Evolutionary conservation across 2,113 vertebrate genomes (phyloP).

Genomic region (Paramormyrops kingsleyae): DNA sequence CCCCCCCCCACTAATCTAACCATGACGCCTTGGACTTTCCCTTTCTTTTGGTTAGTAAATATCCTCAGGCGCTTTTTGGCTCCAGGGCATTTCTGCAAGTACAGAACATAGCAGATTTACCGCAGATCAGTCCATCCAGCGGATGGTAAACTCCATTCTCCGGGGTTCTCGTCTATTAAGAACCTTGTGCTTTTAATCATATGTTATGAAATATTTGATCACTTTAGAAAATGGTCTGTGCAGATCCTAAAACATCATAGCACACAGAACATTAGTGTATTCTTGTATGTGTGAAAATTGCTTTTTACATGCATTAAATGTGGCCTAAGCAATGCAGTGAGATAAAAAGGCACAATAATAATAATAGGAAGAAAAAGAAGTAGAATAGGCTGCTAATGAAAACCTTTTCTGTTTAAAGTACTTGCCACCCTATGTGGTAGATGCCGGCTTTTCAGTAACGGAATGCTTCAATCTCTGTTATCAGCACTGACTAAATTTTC

Average conservation of each 20-base stretch:
- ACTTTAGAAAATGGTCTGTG: background rate
- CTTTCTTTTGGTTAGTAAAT: slow-evolving; percentile 8
- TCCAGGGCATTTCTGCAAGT: background rate
- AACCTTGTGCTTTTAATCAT: background rate
- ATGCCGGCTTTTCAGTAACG: background rate
- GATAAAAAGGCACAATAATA: background rate
- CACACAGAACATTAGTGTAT: background rate
- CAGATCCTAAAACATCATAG: background rate
- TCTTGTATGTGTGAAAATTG: background rate
- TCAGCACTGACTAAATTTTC: background rate
- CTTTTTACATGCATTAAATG: background rate
- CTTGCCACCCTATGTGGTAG: background rate
- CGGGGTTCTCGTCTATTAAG: background rate
- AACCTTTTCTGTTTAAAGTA: background rate
- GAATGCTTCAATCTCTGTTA: background rate
- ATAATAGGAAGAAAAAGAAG: background rate
- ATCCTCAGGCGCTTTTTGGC: background rate
- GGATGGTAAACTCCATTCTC: background rate
- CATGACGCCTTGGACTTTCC: background rate
- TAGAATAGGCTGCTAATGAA: background rate
- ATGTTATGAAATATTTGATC: background rate
- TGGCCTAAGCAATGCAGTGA: background rate
- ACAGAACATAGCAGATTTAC: background rate
- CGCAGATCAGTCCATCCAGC: background rate
- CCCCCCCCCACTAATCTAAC: background rate